Evolutionary conservation across 2,113 vertebrate genomes (phyloP).

Genomic region (Callopanchax toddi): DNA sequence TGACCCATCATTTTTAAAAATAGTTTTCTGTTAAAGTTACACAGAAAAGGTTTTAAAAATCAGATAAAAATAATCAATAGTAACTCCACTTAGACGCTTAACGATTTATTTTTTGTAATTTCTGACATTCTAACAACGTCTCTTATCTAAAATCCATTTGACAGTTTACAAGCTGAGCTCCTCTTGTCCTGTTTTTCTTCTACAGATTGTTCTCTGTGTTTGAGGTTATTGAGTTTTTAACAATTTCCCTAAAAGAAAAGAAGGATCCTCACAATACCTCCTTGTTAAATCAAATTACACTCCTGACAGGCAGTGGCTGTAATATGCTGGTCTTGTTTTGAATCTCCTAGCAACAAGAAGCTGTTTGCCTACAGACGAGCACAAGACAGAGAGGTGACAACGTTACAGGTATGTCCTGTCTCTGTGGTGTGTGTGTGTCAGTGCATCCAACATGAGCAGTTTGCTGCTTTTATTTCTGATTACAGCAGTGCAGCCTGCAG

Average conservation of each 20-base stretch:
- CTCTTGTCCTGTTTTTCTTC: neutral
- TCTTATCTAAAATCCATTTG: too few species aligned
- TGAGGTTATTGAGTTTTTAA: neutral
- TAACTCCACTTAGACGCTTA: too few species aligned
- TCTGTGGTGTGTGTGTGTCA: neutral
- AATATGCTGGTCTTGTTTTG: constrained; percentile 13
- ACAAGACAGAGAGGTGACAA: constrained; percentile 26
- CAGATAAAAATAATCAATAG: too few species aligned
- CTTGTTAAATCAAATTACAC: neutral
- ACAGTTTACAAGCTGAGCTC: neutral
- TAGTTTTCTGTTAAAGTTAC: too few species aligned
- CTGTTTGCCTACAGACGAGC: constrained; percentile 46
- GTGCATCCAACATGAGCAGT: constrained; percentile 23
- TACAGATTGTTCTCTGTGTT: neutral
- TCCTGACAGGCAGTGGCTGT: neutral
- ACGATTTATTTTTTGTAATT: too few species aligned
- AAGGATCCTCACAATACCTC: neutral
- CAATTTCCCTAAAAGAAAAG: neutral
- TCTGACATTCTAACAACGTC: too few species aligned
- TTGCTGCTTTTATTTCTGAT: constrained; percentile 43
- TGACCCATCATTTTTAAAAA: too few species aligned
- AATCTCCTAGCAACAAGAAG: constrained; percentile 65
- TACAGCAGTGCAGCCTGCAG: constrained; percentile 35
- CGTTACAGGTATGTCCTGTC: constrained; percentile 30
- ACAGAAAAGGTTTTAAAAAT: too few species aligned